These are phyloP conservation scores for Prietella phreatophila DNA, from an alignment of 2,113 vertebrate genomes.

Conservation along the genomic window DNA sequence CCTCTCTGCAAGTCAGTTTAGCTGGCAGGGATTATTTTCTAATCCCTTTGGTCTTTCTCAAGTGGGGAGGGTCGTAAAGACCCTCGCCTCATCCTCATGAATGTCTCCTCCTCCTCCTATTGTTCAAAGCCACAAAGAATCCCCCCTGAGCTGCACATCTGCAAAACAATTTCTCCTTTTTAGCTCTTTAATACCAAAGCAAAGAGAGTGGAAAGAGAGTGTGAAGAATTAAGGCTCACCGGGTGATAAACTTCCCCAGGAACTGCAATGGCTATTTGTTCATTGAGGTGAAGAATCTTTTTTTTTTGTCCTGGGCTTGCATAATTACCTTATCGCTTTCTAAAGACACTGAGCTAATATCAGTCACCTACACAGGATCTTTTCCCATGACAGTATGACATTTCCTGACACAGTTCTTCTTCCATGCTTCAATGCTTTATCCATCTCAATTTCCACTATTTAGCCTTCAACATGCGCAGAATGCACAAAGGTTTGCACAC, in stretches of 20 bases:
- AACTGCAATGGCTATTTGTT: slow-evolving; percentile 37
- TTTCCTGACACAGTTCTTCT: slow-evolving; percentile 52
- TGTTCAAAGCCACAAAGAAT: slow-evolving; percentile 37
- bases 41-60: slow-evolving; percentile 22
- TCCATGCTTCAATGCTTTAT: neutral
- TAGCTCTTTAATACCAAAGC: neutral
- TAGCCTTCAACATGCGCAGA: neutral
- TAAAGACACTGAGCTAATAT: slow-evolving; percentile 54
- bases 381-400: slow-evolving; percentile 43
- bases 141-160: slow-evolving; percentile 35
- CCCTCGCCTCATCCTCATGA: slow-evolving; percentile 1
- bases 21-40: slow-evolving; percentile 27
- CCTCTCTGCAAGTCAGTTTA: slow-evolving; percentile 21
- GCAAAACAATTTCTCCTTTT: slow-evolving; percentile 39
- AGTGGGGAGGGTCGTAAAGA: slow-evolving; percentile 17
- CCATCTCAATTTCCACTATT: neutral
- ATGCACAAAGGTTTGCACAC: neutral
- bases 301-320: slow-evolving; percentile 37
- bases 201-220: neutral
- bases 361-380: slow-evolving; percentile 55
- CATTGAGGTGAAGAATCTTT: slow-evolving; percentile 45
- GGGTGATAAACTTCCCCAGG: slow-evolving; percentile 26
- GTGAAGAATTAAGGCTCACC: slow-evolving; percentile 16
- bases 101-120: slow-evolving; percentile 24
- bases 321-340: slow-evolving; percentile 56